Evolutionary conservation across 2,113 vertebrate species (phyloP), one percentile per base, ranked within the genome.

Genomic region (Brachirus orientalis): DNA sequence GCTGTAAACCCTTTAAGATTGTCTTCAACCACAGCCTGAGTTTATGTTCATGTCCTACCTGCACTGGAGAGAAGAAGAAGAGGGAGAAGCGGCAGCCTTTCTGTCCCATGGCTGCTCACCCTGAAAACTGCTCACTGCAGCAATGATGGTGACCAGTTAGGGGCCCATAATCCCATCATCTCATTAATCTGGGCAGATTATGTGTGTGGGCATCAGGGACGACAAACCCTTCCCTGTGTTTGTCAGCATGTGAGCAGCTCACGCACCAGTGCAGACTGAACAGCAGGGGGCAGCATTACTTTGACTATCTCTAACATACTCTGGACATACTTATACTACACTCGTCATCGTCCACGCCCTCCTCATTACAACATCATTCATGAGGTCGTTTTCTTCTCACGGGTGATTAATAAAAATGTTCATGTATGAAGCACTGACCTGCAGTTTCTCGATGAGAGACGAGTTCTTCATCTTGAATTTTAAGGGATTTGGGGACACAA

Each of bases 11-110:
- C n/a, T n/a, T n/a, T 40, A 40, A 40, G 38, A 37, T 37, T 37
- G 6, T n/a, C n/a, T n/a, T n/a, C n/a, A n/a, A n/a, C n/a, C n/a
- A n/a, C n/a, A n/a, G n/a, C n/a, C n/a, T n/a, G n/a, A n/a, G n/a
- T n/a, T n/a, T n/a, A n/a, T n/a, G n/a, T n/a, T n/a, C n/a, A 6
- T 28, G 0, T 61, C 89, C 73, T 92, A 94, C 91, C 92, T 92
- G 90, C 68, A 92, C 88, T 0, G 93, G 91, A 28, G 91, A 89
- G 80, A 92, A 91, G 69, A 93, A 56, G 63, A 92, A 89, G 41
- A 93, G 77, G 35, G 90, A 93, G 67, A 91, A 93, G 19, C 85
- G 83, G 71, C 90, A 94, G 82, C 90, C 91, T 60, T 92, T 92
- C 71, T 94, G 90, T 84, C 92, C 92, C 92, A 93, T 94, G 77